Base-by-base conservation (phyloP, 2,113 vertebrate genomes). In the Pterocles orientalis region DNA sequence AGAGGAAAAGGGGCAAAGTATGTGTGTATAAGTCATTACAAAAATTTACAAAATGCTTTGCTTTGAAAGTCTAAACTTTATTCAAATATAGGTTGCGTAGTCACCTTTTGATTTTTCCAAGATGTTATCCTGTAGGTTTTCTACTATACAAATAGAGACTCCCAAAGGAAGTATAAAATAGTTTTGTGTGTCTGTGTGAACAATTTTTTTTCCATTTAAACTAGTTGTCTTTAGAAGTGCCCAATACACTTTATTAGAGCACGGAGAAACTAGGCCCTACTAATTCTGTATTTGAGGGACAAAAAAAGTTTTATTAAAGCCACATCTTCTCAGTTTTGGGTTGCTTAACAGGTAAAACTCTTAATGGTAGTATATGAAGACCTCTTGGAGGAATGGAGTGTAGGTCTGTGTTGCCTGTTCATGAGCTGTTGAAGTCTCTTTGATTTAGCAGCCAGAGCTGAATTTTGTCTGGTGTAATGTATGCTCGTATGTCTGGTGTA, bases 61-160 rank as follows among this genome's bases (percentile, higher is more conserved):
- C 91, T 94, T 88, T 94, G 79, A 71, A 90, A 94, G 41, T 86
- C 76, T 93, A 85, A 96, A 65, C 71, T 45, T 51, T 73, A 73
- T 73, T 92, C 53, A 75, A 73, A 66, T 77, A 39, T 62, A 73
- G 79, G 36, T 65, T 96, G 81, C 7, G 0, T 51, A 56, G 53
- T 56, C 19, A 14, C 73, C 50, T 93, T 96, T 94, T 80, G 58
- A 58, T 86, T 81, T 92, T 90, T 89, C 66, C 29, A 60, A 79
- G 79, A 92, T 93, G 53, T 90, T 86, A 61, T 70, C 71, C 73
- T 87, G 60, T 48, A 36, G 1, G 18, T 62, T 92, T 87, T 89
- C 31, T 90, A 14, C 31, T 62, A 36, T 77, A 65, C 61, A 80
- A 92, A 72, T 64, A 88, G 78, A 82, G 29, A 69, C 61, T 94